Conservation (phyloP, 2,797 vertebrate genomes). For the Spatula versicolor region DNA sequence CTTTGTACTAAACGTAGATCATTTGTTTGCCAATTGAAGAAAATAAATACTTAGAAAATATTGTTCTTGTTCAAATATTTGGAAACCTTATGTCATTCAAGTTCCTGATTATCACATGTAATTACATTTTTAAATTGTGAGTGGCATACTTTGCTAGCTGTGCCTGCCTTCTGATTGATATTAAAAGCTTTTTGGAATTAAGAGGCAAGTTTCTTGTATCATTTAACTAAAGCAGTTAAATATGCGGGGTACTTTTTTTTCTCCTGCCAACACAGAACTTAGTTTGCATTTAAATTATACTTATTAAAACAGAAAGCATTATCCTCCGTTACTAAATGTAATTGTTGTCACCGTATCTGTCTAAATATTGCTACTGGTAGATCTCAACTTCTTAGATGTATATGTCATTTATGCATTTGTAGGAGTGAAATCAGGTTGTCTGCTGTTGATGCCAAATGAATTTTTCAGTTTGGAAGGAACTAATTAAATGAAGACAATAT, state of each 20-base stretch:
- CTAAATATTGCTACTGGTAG: not conserved
- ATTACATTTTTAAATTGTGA: not conserved
- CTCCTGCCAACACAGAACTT: not conserved
- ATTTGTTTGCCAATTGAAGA: not conserved
- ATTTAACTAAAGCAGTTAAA: conserved; percentile 6
- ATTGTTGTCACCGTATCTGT: conserved; percentile 15
- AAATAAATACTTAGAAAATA: not conserved
- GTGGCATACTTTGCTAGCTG: not conserved
- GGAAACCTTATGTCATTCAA: not conserved
- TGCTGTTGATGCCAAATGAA: conserved; percentile 29
- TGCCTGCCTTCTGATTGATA: not conserved
- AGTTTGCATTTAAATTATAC: conserved; percentile 44
- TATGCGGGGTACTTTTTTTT: not conserved
- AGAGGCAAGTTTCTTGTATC: not conserved
- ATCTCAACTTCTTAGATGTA: not conserved
- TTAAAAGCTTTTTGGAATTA: not conserved
- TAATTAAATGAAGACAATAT: conserved; percentile 32
- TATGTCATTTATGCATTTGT: not conserved
- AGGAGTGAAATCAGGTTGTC: conserved; percentile 18
- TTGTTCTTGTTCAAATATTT: not conserved
- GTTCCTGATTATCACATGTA: not conserved
- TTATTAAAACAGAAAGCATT: conserved; percentile 12
- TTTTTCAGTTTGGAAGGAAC: conserved; percentile 21
- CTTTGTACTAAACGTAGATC: not conserved
- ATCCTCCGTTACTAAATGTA: not conserved